Base-by-base conservation (phyloP, 2,888 invertebrate species). In the Caprella mutica region DNA sequence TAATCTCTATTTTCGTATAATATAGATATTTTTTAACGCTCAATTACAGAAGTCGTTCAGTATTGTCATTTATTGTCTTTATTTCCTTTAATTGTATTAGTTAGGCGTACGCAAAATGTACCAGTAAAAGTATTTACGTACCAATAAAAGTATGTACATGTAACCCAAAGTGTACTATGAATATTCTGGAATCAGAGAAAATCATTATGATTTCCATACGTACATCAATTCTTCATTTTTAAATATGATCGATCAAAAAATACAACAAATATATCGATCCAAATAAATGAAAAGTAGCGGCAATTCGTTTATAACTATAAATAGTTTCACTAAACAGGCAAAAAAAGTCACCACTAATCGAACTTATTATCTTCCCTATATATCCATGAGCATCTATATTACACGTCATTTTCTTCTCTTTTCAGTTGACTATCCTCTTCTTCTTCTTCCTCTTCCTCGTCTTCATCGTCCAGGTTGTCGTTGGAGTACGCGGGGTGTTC, bases 401-500 rank as follows among this genome's bases (percentile, higher is more conserved):
- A 42, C 42, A 9, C 17, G n/a, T 19, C 42, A 19, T 42, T 42
- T 48, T 55, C 59, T 26, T 54, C 52, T 55, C 54, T 54, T 30
- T 38, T 42, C 33, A 54, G 50, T 40, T 59, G 53, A 52, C 56
- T 56, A 27, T 50, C 53, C 38, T 61, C 58, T 50, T 63, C 59
- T 35, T 59, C 63, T 23, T 59, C 63, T 38, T 52, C 52, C 35
- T 57, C 63, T 42, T 61, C 50, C 23, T 52, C 61, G 44, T 62
- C 62, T 48, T 61, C 61, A 43, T 61, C 60, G 33, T 60, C 60
- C 48, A 53, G 55, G 14, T 63, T 57, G 42, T 56, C 52, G 42
- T 51, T 52, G n/a, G 56, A 55, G 77, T 91, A 91, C 59, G 89
- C 90, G 58, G 92, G 91, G 75, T 92, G 91, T 75, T 92, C 91